Evolutionary conservation across 2,113 vertebrate genomes (phyloP).

Genomic region (Siniperca chuatsi): DNA sequence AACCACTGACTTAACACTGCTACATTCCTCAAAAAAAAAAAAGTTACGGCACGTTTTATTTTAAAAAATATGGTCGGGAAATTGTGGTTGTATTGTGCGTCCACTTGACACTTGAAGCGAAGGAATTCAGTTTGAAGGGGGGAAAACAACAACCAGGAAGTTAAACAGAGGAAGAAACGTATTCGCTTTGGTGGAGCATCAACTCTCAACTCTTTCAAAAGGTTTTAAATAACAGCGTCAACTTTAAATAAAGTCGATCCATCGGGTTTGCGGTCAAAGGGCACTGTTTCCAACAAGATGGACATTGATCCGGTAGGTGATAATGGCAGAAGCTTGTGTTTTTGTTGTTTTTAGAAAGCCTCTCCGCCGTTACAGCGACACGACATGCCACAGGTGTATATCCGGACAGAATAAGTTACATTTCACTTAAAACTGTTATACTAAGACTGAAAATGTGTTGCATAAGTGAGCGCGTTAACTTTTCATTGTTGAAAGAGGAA

Average conservation of each 20-base stretch:
- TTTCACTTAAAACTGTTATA: background rate
- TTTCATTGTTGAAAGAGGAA: slow-evolving; percentile 5
- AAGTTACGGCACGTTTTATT: background rate
- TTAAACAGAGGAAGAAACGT: slow-evolving; percentile 48
- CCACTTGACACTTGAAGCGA: slow-evolving; percentile 12
- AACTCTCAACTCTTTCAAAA: background rate
- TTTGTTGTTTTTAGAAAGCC: background rate
- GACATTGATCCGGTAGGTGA: slow-evolving; percentile 76
- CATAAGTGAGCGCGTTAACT: background rate
- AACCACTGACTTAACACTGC: background rate
- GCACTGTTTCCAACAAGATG: slow-evolving; percentile 58
- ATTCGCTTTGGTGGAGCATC: background rate
- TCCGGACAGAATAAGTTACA: background rate
- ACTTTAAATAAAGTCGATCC: background rate
- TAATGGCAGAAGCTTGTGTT: background rate
- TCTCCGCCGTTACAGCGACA: slow-evolving; percentile 4
- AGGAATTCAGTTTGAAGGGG: slow-evolving; percentile 63
- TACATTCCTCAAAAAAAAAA: background rate
- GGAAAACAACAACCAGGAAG: slow-evolving; percentile 79
- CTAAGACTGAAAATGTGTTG: accelerated
- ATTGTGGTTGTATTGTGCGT: accelerated
- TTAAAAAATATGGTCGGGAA: background rate
- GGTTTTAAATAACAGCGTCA: background rate
- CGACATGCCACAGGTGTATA: slow-evolving; percentile 44
- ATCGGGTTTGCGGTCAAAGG: background rate